A percentile compares a stretch with the other conserved stretches of the same genome.
Conservation (phyloP, 1,140 invertebrate species). For the Papilio helenus region DNA sequence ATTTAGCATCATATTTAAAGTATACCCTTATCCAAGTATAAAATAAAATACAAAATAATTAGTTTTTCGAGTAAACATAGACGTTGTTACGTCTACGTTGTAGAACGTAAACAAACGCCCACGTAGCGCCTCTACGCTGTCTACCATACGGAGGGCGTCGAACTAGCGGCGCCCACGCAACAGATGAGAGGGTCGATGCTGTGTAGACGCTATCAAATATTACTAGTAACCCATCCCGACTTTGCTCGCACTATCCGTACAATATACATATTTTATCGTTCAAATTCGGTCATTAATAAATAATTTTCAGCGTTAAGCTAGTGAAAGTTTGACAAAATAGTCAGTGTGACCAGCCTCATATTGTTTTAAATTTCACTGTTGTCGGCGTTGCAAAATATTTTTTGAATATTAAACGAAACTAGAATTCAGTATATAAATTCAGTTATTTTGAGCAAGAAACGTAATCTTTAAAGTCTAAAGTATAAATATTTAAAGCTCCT, state of each 20-base stretch:
- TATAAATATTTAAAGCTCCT: conserved; percentile 5
- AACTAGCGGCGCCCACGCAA: conserved; percentile 48
- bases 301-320: too few species aligned
- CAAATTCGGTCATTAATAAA: background rate
- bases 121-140: conserved; percentile 38
- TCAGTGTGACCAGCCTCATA: too few species aligned
- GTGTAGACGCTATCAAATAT: background rate
- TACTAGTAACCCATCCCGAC: background rate
- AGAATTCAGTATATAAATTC: background rate
- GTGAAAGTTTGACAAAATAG: too few species aligned
- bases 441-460: background rate
- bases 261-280: background rate
- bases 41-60: conserved; percentile 16
- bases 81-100: conserved; percentile 25
- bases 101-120: conserved; percentile 48
- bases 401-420: background rate
- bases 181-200: background rate
- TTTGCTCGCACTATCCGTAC: background rate
- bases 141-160: conserved; percentile 14
- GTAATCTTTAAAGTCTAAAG: background rate
- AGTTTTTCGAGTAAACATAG: background rate
- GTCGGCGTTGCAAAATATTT: background rate
- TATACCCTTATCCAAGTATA: background rate
- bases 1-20: background rate
- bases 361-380: background rate